Conservation (phyloP, 2,113 vertebrate genomes). For the Thermophis baileyi region DNA sequence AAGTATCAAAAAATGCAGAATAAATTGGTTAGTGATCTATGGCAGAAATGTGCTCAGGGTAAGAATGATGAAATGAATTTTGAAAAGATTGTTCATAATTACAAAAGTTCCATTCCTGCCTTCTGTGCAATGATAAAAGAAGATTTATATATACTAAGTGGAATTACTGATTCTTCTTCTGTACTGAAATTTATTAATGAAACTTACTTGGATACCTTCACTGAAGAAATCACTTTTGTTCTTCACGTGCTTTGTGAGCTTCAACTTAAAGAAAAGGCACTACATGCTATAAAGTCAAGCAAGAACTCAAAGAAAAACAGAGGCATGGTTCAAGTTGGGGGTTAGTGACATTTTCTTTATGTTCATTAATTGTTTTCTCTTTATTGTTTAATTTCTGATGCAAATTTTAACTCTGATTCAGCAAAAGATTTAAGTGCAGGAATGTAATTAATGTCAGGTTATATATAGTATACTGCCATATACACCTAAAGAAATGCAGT, state of each 20-base stretch:
- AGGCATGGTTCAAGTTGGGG: conserved; percentile 71
- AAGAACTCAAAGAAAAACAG: conserved; percentile 78
- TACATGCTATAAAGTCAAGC: conserved; percentile 69
- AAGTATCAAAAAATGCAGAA: conserved; percentile 82
- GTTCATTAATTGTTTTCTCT: conserved; percentile 18
- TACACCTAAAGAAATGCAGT: background rate
- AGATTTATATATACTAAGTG: conserved; percentile 78
- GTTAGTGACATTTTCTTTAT: conserved; percentile 66
- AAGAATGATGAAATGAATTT: conserved; percentile 77
- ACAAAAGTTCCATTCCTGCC: conserved; percentile 67
- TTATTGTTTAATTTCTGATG: conserved; percentile 10
- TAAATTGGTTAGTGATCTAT: conserved; percentile 71
- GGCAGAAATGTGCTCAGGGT: conserved; percentile 70
- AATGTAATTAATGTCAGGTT: background rate
- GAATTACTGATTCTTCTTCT: conserved; percentile 71
- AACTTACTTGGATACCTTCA: conserved; percentile 81
- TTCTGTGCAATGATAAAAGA: conserved; percentile 79
- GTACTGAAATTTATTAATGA: conserved; percentile 82
- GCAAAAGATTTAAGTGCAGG: background rate
- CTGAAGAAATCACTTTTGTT: conserved; percentile 76
- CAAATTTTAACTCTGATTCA: background rate
- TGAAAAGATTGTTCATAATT: conserved; percentile 71
- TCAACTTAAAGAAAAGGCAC: conserved; percentile 79
- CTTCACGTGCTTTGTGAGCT: conserved; percentile 83
- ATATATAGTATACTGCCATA: background rate